Evolutionary conservation across 1,140 invertebrate species (phyloP), one percentile per base, ranked within the genome.

Genomic region (Drosophila tsacasi): DNA sequence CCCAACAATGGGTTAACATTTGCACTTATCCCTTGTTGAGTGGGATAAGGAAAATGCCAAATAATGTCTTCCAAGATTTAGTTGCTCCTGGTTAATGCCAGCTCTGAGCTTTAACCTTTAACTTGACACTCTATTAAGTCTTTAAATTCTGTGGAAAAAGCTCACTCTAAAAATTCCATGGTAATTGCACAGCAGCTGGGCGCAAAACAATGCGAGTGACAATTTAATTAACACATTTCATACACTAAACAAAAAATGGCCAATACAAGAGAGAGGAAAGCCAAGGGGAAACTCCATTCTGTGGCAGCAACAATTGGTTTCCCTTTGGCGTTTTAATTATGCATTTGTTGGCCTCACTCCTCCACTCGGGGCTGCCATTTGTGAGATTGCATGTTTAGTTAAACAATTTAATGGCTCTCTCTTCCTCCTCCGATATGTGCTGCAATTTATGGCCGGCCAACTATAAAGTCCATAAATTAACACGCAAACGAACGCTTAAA

Each of bases 401-500:
- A 73, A 83, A 79, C 60, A 76, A 79, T 83, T 86, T 87, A 83
- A 86, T 83, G 64, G 71, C 62, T 32, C 69, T 17, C 27, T 13
- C 52, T 23, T 10, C 21, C 54, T 30, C 58, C 49, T 3, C 35
- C 63, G 65, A 69, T 71, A 67, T 67, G 49, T 68, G 25, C 55
- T 49, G 68, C 71, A 76, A 83, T 84, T 83, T 84, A 83, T 62
- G 66, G 46, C 27, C 52, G n/a, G 37, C 64, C 27, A 27, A 60
- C 54, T 59, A 37, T 32, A 65, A 35, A 52, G 63, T 10, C 37
- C 47, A 62, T 74, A 61, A 76, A 75, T 66, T 37, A 59, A 37
- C 83, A 86, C 83, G 83, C 83, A 87, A 86, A 73, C 79, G 49
- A 80, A 76, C 68, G 80, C 83, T 86, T 87, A 87, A 72, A 79